These are phyloP conservation scores for Drosophila lutescens DNA, from an alignment of 2,888 invertebrate species.

Conservation along the genomic window DNA sequence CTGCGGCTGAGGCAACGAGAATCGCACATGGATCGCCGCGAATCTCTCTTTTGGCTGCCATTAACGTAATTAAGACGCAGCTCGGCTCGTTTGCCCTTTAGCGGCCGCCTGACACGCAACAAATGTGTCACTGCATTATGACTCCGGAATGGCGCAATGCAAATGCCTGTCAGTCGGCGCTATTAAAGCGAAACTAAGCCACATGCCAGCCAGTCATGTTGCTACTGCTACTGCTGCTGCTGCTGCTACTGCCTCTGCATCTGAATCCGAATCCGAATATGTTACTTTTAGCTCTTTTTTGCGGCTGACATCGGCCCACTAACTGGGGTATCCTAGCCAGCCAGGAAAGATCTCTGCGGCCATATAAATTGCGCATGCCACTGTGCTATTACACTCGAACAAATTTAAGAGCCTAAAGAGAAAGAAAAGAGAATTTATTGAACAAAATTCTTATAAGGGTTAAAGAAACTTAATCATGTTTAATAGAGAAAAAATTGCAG, in stretches of 20 bases:
- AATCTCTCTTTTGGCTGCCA: conserved; percentile 59
- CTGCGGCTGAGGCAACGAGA: conserved; percentile 51
- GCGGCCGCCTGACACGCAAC: conserved; percentile 53
- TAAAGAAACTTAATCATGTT: too few species aligned
- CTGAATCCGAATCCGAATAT: conserved; percentile 12
- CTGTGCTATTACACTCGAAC: conserved; percentile 10
- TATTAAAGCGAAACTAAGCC: conserved; percentile 77
- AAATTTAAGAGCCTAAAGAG: background rate
- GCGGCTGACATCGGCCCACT: conserved; percentile 30
- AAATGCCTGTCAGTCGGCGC: conserved; percentile 61
- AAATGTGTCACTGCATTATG: conserved; percentile 76
- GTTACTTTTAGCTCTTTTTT: background rate
- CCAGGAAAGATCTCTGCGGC: conserved; percentile 63
- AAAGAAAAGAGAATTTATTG: too few species aligned
- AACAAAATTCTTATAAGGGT: too few species aligned
- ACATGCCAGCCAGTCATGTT: conserved; percentile 73
- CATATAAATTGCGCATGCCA: conserved; percentile 64
- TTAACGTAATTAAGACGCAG: conserved; percentile 73
- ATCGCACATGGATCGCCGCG: conserved; percentile 52
- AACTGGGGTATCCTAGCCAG: conserved; percentile 46
- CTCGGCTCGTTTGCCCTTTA: conserved; percentile 59
- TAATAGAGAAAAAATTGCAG: too few species aligned
- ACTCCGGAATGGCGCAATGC: conserved; percentile 72
- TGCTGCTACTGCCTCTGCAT: background rate
- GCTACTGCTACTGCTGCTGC: background rate